phyloP scores from a whole-genome alignment of 92 coral and sea anemone genomes.

The Porites evermanni region DNA sequence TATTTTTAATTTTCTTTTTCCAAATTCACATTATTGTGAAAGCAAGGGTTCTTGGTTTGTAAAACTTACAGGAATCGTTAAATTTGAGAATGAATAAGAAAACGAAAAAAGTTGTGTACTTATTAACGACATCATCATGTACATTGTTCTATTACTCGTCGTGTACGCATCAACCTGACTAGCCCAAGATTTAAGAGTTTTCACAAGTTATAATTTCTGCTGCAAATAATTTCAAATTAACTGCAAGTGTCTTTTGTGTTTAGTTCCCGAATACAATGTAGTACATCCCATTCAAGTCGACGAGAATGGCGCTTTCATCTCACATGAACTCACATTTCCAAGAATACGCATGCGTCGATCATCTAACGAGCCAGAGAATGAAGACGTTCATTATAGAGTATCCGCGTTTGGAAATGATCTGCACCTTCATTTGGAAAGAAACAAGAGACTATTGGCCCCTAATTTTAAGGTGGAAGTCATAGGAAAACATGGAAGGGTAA shows the following conservation, averaged over 20 bases:
- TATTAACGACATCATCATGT: too few relatives aligned
- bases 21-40: too few relatives aligned
- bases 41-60: too few relatives aligned
- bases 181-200: too few relatives aligned
- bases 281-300: constrained; percentile 84
- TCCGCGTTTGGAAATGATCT: constrained; percentile 88
- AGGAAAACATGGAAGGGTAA: constrained; percentile 80
- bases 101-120: too few relatives aligned
- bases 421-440: constrained; percentile 84
- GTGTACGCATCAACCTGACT: too few relatives aligned
- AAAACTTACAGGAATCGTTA: too few relatives aligned
- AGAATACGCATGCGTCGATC: constrained; percentile 86
- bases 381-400: constrained; percentile 84
- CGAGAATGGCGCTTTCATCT: constrained; percentile 79
- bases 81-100: too few relatives aligned
- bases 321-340: constrained; percentile 84
- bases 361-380: constrained; percentile 36
- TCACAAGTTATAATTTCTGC: too few relatives aligned
- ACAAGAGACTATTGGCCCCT: constrained; percentile 84
- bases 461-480: constrained; percentile 87
- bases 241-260: background rate
- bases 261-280: constrained; percentile 94
- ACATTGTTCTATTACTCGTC: too few relatives aligned
- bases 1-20: too few relatives aligned
- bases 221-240: too few relatives aligned